Evolutionary conservation across 2,888 invertebrate genomes (phyloP).

Genomic region (Spicauda simplicius): DNA sequence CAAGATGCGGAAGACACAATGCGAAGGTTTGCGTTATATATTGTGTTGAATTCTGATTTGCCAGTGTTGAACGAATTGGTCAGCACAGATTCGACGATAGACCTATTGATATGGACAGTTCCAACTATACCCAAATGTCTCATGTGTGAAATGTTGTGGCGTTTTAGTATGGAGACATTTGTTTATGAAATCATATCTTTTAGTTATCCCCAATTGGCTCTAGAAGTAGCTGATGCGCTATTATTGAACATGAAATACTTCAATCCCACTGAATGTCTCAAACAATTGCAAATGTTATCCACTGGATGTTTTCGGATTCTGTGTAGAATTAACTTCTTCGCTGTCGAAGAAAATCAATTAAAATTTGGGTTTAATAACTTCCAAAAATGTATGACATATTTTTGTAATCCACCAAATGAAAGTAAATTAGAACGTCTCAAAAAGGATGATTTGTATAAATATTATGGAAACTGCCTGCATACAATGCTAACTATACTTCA

Average conservation of each 20-base stretch:
- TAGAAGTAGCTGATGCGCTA: constrained; percentile 64
- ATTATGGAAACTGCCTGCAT: constrained; percentile 61
- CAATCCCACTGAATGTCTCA: constrained; percentile 58
- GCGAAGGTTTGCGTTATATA: constrained; percentile 66
- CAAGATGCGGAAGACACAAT: constrained; percentile 48
- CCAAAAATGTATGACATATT: constrained; percentile 63
- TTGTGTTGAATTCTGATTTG: constrained; percentile 68
- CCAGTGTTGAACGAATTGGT: constrained; percentile 60
- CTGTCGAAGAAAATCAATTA: constrained; percentile 51
- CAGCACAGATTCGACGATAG: constrained; percentile 62
- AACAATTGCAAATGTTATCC: constrained; percentile 57
- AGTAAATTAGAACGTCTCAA: constrained; percentile 55
- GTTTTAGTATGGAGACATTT: constrained; percentile 64
- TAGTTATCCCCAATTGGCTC: constrained; percentile 60
- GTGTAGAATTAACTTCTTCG: constrained; percentile 63
- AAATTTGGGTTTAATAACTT: constrained; percentile 55
- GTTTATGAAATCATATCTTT: constrained; percentile 65
- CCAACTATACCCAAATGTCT: constrained; percentile 68
- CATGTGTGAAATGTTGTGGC: constrained; percentile 73
- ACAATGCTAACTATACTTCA: constrained; percentile 53
- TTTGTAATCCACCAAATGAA: constrained; percentile 63
- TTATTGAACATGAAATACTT: constrained; percentile 66
- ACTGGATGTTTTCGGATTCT: constrained; percentile 62
- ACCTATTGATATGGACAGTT: constrained; percentile 66
- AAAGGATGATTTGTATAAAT: constrained; percentile 63